phyloP scores from a whole-genome alignment of 2,113 vertebrate genomes.

The Thymallus thymallus region DNA sequence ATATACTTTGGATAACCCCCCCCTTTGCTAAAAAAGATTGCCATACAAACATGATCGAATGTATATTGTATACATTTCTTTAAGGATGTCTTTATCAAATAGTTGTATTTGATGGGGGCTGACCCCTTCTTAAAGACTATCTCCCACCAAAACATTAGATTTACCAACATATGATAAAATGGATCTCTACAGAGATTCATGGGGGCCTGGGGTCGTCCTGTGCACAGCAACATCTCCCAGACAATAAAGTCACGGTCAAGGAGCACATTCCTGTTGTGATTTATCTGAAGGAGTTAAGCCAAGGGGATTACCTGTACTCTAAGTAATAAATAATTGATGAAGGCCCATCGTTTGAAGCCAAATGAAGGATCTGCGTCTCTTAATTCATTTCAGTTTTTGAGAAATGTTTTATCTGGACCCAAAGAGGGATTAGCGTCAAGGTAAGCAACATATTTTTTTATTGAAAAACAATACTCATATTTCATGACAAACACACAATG shows the following conservation, averaged over 20 bases:
- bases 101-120: neutral
- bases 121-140: neutral
- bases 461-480: constrained; percentile 47
- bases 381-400: constrained; percentile 25
- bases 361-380: constrained; percentile 22
- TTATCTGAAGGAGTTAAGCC: constrained; percentile 35
- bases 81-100: too few species aligned
- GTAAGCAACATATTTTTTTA: constrained; percentile 35
- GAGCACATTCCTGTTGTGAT: constrained; percentile 52
- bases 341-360: constrained; percentile 15
- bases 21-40: too few species aligned
- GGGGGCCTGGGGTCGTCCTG: constrained; percentile 17
- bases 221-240: constrained; percentile 38
- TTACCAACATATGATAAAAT: neutral
- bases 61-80: neutral
- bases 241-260: constrained; percentile 19
- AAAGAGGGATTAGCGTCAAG: constrained; percentile 9
- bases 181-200: neutral
- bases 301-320: constrained; percentile 29
- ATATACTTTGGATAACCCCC: too few species aligned
- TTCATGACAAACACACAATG: neutral
- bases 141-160: neutral
- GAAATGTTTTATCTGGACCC: constrained; percentile 39
- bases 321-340: constrained; percentile 37
- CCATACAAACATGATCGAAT: neutral